Evolutionary conservation across 2,888 invertebrate species (phyloP).

Genomic region (Peribatodes rhomboidaria): DNA sequence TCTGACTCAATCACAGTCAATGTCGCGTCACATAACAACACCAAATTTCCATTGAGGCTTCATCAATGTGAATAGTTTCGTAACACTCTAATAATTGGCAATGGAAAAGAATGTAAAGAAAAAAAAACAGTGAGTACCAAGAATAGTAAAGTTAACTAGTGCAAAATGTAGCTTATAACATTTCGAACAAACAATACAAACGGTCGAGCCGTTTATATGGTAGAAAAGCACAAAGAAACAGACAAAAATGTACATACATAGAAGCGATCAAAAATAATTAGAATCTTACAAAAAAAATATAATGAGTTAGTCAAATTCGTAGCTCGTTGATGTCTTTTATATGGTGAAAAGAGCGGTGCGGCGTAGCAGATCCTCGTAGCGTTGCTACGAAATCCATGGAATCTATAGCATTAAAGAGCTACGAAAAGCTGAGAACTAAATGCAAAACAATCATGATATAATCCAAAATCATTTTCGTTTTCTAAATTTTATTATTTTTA

Average conservation of each 20-base stretch:
- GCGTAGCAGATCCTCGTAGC: constrained; percentile 46
- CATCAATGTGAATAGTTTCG: constrained; percentile 23
- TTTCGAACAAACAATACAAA: no score
- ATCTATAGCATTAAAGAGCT: constrained; percentile 17
- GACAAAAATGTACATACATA: neutral
- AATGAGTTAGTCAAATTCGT: constrained; percentile 23
- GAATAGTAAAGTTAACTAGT: no score
- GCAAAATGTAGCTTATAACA: no score
- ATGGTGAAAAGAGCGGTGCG: constrained; percentile 24
- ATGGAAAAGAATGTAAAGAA: no score
- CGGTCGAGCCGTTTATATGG: no score
- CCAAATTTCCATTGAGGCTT: constrained; percentile 25
- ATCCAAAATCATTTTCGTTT: no score
- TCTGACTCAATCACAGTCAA: constrained; percentile 8
- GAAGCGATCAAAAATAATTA: neutral
- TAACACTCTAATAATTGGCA: constrained; percentile 14
- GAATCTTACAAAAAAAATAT: neutral
- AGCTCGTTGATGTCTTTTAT: constrained; percentile 52
- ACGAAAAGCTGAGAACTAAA: constrained; percentile 7
- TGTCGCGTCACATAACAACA: constrained; percentile 24
- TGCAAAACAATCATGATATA: no score
- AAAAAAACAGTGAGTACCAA: no score
- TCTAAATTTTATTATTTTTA: no score
- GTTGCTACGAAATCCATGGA: constrained; percentile 38
- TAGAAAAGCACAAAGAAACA: no score